Evolutionary conservation across 2,113 vertebrate genomes (phyloP).

Genomic region (Neogale vison): DNA sequence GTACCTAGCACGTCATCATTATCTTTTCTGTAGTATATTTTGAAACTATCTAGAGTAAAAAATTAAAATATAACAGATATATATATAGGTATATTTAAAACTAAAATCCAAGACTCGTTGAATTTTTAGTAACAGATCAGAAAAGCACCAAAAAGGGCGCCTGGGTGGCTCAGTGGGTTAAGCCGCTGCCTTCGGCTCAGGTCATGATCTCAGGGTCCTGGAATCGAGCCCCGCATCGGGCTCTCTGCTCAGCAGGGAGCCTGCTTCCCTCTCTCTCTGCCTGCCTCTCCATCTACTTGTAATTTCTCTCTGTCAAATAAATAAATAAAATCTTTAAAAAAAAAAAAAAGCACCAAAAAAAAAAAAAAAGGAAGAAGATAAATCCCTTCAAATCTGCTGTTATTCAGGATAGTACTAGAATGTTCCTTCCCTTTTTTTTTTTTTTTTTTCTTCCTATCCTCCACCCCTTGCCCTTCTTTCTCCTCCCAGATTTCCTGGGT

Average conservation of each 20-base stretch:
- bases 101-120: neutral
- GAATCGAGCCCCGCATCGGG: too few species aligned
- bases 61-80: neutral
- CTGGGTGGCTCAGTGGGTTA: too few species aligned
- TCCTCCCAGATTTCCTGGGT: neutral
- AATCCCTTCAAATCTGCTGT: neutral
- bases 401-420: neutral
- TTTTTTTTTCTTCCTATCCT: too few species aligned
- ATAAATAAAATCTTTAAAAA: too few species aligned
- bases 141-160: neutral
- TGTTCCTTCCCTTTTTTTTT: neutral
- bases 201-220: too few species aligned
- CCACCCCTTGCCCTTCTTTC: neutral
- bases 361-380: neutral
- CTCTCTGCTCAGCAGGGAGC: too few species aligned
- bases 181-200: too few species aligned
- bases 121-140: constrained; percentile 24
- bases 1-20: neutral
- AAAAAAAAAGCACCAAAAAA: too few species aligned
- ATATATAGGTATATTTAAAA: neutral
- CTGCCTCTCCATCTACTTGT: too few species aligned
- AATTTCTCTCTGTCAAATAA: too few species aligned
- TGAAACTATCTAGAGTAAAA: neutral
- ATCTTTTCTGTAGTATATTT: neutral
- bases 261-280: too few species aligned